Percentiles rank a stretch among this genome's conserved stretches.
phyloP scores from a whole-genome alignment of 2,888 invertebrate genomes.

The Apomyelois bistriatella region DNA sequence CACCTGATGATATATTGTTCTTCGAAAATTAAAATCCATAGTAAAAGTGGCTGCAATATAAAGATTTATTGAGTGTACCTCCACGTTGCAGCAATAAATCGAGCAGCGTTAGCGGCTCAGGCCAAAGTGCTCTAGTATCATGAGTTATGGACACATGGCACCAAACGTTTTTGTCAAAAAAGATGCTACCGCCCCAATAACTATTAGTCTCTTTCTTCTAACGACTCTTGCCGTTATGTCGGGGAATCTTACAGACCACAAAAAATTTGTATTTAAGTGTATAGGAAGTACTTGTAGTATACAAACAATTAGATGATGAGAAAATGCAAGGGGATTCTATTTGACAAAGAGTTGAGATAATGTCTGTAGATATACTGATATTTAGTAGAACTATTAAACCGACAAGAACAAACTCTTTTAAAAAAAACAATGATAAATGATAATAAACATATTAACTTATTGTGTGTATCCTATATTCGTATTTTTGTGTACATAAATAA shows the following conservation, averaged over 20 bases:
- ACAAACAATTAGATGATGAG: not conserved
- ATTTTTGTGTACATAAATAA: too few relatives aligned
- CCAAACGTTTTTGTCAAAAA: conserved; percentile 45
- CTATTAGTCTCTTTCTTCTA: conserved; percentile 25
- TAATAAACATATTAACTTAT: too few relatives aligned
- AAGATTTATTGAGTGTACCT: conserved; percentile 47
- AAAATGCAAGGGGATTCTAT: not conserved
- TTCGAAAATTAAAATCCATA: conserved; percentile 15
- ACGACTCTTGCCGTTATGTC: not conserved
- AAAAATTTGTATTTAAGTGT: too few relatives aligned
- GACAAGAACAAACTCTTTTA: too few relatives aligned
- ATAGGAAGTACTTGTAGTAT: too few relatives aligned
- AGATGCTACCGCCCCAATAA: conserved; percentile 35
- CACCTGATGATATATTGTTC: not conserved
- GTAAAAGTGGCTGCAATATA: conserved; percentile 15
- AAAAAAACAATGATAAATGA: too few relatives aligned
- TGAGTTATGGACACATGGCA: conserved; percentile 48
- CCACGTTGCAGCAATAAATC: conserved; percentile 54
- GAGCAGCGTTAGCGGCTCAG: conserved; percentile 40
- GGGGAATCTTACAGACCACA: too few relatives aligned
- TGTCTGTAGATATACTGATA: too few relatives aligned
- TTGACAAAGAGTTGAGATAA: not conserved
- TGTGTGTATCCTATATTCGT: too few relatives aligned
- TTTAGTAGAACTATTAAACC: too few relatives aligned
- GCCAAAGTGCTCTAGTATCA: conserved; percentile 47